Evolutionary conservation across 2,888 invertebrate genomes (phyloP), one percentile per base, ranked within the genome.

Genomic region (Coleophora deauratella): DNA sequence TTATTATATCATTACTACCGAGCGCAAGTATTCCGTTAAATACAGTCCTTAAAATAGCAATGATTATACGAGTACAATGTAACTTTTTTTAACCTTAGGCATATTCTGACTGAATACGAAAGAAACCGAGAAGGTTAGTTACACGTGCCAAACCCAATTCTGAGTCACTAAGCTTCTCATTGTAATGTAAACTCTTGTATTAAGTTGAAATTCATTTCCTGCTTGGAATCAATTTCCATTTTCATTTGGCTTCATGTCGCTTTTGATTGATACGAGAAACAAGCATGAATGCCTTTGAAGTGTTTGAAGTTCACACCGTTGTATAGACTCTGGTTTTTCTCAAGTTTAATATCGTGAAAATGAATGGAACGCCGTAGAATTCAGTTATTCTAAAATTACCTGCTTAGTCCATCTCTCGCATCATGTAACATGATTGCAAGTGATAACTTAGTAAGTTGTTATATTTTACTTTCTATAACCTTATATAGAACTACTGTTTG

Each of bases 151-250:
- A n/a, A 21, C 36, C 30, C 34, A 38, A 40, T 41, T 44, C 48
- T 51, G 47, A 44, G 51, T 21, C 21, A 21, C 6, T 21, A 6
- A 21, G 21, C 21, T 21, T 21, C 21, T 21, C 21, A 21, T 21
- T 21, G 21, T 6, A 21, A 21, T 21, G 21, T 6, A 21, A 21
- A 21, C 21, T 21, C 21, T 21, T 21, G 21, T 4, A 57, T 55
- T 52, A 54, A 55, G 51, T 53, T n/a, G n/a, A 56, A 57, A 62
- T 60, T 57, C 62, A 62, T 60, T 62, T 60, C 62, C 62, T 54
- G 51, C 45, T 46, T 46, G 44, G 51, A 58, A 57, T 57, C 41
- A 28, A 61, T 62, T 61, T 61, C 58, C 62, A n/a, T n/a, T n/a
- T 62, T 55, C 55, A 62, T 57, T 61, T 55, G 52, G 50, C 55